Evolutionary conservation across 2,888 invertebrate genomes (phyloP).

Genomic region (Flexamia atlantica): DNA sequence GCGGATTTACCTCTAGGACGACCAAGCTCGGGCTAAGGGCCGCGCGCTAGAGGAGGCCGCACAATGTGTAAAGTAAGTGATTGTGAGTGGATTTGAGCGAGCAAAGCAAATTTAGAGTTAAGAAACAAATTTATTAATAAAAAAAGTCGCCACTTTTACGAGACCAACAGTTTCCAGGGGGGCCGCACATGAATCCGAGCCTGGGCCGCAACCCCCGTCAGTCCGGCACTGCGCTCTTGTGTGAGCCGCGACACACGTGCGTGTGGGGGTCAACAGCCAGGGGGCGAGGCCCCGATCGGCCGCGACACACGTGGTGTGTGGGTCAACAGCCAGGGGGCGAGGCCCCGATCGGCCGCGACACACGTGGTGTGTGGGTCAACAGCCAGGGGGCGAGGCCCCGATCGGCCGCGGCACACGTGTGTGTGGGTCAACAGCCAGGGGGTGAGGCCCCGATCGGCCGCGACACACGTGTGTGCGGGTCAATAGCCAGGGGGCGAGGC

Average conservation of each 20-base stretch:
- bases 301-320: not conserved
- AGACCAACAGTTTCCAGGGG: no score
- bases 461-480: not conserved
- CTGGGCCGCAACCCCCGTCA: not conserved
- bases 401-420: conserved; percentile 8
- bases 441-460: not conserved
- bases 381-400: not conserved
- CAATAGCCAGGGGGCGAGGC: no score
- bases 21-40: no score
- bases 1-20: no score
- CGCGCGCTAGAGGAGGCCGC: no score
- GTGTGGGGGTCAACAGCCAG: conserved; percentile 31
- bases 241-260: not conserved
- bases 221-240: not conserved
- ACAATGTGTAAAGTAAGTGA: no score
- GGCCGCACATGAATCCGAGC: no score
- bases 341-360: conserved; percentile 19
- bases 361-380: not conserved
- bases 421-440: conserved; percentile 35
- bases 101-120: no score
- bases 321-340: not conserved
- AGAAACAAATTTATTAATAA: no score
- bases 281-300: conserved; percentile 37
- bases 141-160: no score
- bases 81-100: no score